These are phyloP conservation scores for Turnix velox DNA, from an alignment of 2,113 vertebrate genomes.

Conservation along the genomic window DNA sequence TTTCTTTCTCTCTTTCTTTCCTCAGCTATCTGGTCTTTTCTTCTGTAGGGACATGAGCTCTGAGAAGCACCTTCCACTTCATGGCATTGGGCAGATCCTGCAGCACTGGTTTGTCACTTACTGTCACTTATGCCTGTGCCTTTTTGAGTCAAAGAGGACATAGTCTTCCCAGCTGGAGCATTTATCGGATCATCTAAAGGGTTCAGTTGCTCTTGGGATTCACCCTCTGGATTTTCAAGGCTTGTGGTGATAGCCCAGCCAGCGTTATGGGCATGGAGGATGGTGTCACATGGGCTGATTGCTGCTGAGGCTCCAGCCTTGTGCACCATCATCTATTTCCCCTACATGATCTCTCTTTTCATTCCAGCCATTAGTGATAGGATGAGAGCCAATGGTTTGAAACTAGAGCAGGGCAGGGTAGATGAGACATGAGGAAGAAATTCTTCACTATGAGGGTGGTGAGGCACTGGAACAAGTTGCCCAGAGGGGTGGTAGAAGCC, in stretches of 20 bases:
- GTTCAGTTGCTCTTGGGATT: neutral
- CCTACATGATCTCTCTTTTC: neutral
- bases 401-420: too few relatives aligned
- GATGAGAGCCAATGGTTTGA: too few relatives aligned
- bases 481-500: too few relatives aligned
- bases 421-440: too few relatives aligned
- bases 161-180: neutral
- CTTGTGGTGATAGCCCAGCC: neutral
- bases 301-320: neutral
- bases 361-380: neutral
- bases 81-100: neutral
- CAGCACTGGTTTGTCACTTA: neutral
- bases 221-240: neutral
- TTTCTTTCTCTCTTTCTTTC: slow-evolving; percentile 17
- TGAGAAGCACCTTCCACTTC: neutral
- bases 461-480: too few relatives aligned
- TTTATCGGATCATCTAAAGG: neutral
- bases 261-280: neutral
- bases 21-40: neutral
- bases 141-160: neutral
- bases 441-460: too few relatives aligned
- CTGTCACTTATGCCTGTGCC: neutral
- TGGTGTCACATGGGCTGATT: neutral
- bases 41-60: neutral
- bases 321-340: neutral